Percentiles rank a stretch among this genome's conserved stretches.
Evolutionary conservation across 2,113 vertebrate species (phyloP).

Genomic region (Rhinopomastus cyanomelas): DNA sequence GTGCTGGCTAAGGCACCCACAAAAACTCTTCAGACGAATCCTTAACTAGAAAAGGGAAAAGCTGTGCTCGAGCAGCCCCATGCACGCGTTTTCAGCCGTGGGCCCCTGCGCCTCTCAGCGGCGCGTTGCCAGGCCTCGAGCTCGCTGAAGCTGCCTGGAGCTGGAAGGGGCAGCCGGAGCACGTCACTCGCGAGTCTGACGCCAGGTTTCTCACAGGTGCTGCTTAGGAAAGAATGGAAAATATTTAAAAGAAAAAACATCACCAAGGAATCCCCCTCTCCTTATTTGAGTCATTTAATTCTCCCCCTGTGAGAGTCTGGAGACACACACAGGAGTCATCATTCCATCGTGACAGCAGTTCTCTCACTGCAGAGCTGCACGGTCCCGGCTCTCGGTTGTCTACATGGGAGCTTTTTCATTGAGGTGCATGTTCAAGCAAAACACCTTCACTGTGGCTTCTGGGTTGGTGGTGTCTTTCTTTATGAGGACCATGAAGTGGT

Average conservation of each 20-base stretch:
- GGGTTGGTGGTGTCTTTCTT: neutral
- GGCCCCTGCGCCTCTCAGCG: neutral
- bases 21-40: constrained; percentile 58
- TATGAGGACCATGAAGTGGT: constrained; percentile 19
- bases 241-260: neutral
- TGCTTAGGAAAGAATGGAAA: constrained; percentile 43
- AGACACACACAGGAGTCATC: neutral
- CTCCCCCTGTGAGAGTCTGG: constrained; percentile 6
- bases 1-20: constrained; percentile 15
- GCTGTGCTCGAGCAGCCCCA: neutral
- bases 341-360: neutral
- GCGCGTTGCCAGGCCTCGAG: neutral
- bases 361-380: neutral
- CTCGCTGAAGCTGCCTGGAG: constrained; percentile 28
- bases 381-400: neutral
- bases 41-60: constrained; percentile 47
- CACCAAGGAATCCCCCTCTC: constrained; percentile 34
- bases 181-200: constrained; percentile 6
- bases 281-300: constrained; percentile 48
- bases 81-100: neutral
- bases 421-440: constrained; percentile 20
- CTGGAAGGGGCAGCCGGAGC: constrained; percentile 5
- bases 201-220: constrained; percentile 4
- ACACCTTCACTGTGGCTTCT: neutral
- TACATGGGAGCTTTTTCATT: neutral